Conservation (phyloP, 2,797 vertebrate genomes). For the Sebastes umbrosus region DNA sequence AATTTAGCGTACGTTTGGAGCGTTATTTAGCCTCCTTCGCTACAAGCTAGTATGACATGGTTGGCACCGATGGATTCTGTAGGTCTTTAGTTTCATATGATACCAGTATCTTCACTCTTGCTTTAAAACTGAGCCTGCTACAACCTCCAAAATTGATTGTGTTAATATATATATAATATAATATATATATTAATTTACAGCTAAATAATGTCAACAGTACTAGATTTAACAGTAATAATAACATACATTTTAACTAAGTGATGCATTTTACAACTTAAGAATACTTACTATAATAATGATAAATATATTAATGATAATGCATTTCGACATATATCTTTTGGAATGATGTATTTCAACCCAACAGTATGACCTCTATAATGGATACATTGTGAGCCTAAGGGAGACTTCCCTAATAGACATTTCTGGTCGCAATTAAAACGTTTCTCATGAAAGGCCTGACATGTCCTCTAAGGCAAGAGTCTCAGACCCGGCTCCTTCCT, state of each 20-base stretch:
- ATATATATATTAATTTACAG: background rate
- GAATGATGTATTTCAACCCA: conserved; percentile 28
- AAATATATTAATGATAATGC: conserved; percentile 3
- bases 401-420: conserved; percentile 75
- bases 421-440: conserved; percentile 83
- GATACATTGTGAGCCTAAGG: conserved; percentile 66
- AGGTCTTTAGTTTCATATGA: no score
- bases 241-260: background rate
- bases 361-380: conserved; percentile 64
- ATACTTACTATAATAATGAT: background rate
- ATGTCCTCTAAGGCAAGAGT: conserved; percentile 70
- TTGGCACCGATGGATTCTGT: no score
- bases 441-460: conserved; percentile 74
- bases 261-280: background rate
- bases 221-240: background rate
- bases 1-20: no score
- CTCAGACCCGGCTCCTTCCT: conserved; percentile 64
- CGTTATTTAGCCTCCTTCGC: no score
- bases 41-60: no score
- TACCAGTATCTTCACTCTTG: no score
- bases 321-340: conserved; percentile 23
- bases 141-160: no score
- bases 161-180: no score
- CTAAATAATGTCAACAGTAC: background rate
- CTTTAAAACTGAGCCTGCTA: no score